These are phyloP conservation scores for Morpho achilles DNA, from an alignment of 2,888 invertebrate genomes.

Conservation along the genomic window DNA sequence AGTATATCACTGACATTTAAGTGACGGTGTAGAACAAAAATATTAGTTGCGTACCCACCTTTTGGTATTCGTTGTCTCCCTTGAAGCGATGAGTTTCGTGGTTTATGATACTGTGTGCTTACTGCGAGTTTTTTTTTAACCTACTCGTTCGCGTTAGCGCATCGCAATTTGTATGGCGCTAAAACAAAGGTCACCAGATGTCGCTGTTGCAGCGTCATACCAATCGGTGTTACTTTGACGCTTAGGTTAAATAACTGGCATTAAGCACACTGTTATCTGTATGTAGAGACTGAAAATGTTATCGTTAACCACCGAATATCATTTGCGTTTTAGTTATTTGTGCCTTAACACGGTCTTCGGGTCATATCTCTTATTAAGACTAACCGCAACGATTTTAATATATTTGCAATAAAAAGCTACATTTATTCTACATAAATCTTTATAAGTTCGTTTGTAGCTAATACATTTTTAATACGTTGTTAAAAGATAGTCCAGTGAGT, in stretches of 20 bases:
- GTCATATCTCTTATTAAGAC: neutral
- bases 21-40: constrained; percentile 38
- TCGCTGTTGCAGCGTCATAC: too few species aligned
- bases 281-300: constrained; percentile 56
- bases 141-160: too few species aligned
- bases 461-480: too few species aligned
- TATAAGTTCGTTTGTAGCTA: too few species aligned
- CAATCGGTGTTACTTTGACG: too few species aligned
- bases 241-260: too few species aligned
- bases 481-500: too few species aligned
- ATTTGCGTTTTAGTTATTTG: constrained; percentile 55
- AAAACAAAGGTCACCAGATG: too few species aligned
- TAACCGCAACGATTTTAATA: neutral
- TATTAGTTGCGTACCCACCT: constrained; percentile 57
- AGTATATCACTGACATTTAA: constrained; percentile 5
- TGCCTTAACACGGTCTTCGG: constrained; percentile 27
- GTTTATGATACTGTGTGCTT: constrained; percentile 40
- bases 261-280: constrained; percentile 23
- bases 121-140: too few species aligned
- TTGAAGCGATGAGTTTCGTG: constrained; percentile 4
- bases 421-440: too few species aligned
- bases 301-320: constrained; percentile 76
- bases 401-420: too few species aligned
- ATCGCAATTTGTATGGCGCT: too few species aligned
- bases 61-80: constrained; percentile 22